Conservation (phyloP, 2,113 vertebrate genomes). For the Mirza zaza region DNA sequence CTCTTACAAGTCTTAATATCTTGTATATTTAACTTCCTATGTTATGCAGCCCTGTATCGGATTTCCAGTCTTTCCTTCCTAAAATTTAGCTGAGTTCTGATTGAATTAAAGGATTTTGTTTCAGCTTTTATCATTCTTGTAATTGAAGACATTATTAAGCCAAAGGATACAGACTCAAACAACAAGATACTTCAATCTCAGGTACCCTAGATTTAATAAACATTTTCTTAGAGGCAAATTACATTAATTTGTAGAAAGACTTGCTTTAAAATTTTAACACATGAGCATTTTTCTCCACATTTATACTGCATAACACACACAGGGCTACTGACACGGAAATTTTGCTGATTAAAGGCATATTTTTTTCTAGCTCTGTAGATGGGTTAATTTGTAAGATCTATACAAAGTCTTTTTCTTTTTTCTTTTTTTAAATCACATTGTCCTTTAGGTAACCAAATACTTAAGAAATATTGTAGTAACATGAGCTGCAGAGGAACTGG, state of each 20-base stretch:
- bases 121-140: conserved; percentile 85
- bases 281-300: conserved; percentile 40
- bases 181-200: conserved; percentile 80
- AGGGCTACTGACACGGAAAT: conserved; percentile 75
- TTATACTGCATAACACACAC: conserved; percentile 54
- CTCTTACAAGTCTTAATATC: conserved; percentile 80
- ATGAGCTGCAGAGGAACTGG: conserved; percentile 89
- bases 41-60: conserved; percentile 78
- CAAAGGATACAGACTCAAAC: conserved; percentile 80
- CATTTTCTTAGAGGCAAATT: conserved; percentile 76
- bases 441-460: conserved; percentile 94
- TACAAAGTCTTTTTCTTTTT: conserved; percentile 80
- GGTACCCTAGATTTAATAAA: conserved; percentile 80
- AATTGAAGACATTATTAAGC: conserved; percentile 83
- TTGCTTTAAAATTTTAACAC: conserved; percentile 62
- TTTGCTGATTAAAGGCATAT: conserved; percentile 81
- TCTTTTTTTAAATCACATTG: conserved; percentile 81
- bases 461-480: conserved; percentile 95
- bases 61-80: conserved; percentile 80
- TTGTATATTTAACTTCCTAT: conserved; percentile 82
- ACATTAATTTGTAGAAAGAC: conserved; percentile 61
- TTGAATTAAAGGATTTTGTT: conserved; percentile 86
- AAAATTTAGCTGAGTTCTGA: conserved; percentile 82
- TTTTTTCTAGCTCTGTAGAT: conserved; percentile 78
- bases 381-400: conserved; percentile 86